phyloP scores from a whole-genome alignment of 2,113 vertebrate species.

The Notarius quadriscutis region DNA sequence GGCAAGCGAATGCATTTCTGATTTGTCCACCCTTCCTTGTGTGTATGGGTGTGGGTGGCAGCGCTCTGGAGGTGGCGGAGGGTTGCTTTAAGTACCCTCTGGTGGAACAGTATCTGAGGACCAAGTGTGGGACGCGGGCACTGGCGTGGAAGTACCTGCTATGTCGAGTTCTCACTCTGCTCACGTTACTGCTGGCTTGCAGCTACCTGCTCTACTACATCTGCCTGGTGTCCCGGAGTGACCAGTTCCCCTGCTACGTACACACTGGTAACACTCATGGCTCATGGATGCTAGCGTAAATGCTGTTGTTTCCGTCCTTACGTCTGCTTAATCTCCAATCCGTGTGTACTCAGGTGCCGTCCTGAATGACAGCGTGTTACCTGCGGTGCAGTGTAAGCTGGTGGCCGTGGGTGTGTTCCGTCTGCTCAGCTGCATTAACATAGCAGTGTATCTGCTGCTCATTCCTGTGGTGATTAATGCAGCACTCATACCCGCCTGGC shows the following conservation, averaged over 20 bases:
- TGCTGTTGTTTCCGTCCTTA: neutral
- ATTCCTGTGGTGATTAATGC: conserved; percentile 78
- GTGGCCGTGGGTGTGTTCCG: conserved; percentile 89
- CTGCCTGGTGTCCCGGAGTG: conserved; percentile 81
- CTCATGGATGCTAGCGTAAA: neutral
- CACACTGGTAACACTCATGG: conserved; percentile 71
- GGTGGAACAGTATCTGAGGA: conserved; percentile 93
- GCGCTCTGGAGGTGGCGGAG: conserved; percentile 83
- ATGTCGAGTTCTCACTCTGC: conserved; percentile 80
- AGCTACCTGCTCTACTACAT: conserved; percentile 89
- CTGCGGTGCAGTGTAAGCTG: conserved; percentile 88
- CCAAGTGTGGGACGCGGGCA: conserved; percentile 76
- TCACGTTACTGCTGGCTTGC: conserved; percentile 78
- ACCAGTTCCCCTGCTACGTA: conserved; percentile 89
- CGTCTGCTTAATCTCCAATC: neutral
- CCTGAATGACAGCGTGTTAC: conserved; percentile 79
- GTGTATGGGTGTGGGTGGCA: conserved; percentile 57
- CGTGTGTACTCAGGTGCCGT: conserved; percentile 81
- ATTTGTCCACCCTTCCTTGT: neutral
- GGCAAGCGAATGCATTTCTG: neutral
- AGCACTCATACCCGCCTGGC: conserved; percentile 77
- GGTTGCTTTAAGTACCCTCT: conserved; percentile 90
- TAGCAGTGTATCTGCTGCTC: conserved; percentile 80
- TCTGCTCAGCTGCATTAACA: conserved; percentile 88
- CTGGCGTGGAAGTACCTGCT: conserved; percentile 83